phyloP scores from a whole-genome alignment of 1,140 invertebrate genomes.

The Hestina assimilis region DNA sequence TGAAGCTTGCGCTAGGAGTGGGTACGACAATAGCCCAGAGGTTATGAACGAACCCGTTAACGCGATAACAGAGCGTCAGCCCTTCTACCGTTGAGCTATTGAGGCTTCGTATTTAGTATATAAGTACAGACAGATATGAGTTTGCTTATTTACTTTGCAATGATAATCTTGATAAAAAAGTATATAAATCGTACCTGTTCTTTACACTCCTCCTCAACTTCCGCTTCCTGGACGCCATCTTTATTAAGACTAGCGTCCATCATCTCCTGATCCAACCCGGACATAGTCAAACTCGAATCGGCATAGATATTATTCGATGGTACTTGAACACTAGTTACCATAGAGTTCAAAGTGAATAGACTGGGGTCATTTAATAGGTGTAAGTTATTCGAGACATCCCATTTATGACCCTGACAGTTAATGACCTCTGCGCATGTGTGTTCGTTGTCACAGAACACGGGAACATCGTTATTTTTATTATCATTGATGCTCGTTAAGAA shows the following conservation, averaged over 20 bases:
- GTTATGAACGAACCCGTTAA: no score
- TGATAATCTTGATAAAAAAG: no score
- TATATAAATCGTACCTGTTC: constrained; percentile 43
- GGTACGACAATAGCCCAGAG: no score
- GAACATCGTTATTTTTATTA: constrained; percentile 39
- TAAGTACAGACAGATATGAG: no score
- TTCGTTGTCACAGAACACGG: constrained; percentile 62
- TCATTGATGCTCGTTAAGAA: constrained; percentile 59
- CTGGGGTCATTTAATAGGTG: constrained; percentile 79
- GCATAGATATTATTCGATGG: constrained; percentile 61
- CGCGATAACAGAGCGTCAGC: no score
- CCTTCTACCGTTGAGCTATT: no score
- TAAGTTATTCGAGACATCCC: constrained; percentile 80
- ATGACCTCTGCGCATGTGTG: constrained; percentile 74
- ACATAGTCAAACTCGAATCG: constrained; percentile 79
- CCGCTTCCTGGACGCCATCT: constrained; percentile 27
- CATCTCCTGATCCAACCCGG: constrained; percentile 78
- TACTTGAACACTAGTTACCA: constrained; percentile 69
- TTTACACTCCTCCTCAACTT: constrained; percentile 51
- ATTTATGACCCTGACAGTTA: constrained; percentile 79
- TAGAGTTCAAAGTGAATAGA: constrained; percentile 77
- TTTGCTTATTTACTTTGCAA: no score
- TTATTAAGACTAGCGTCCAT: constrained; percentile 72
- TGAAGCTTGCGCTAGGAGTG: no score
- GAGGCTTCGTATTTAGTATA: no score